Percentiles rank a stretch among this genome's conserved stretches.
Conservation (phyloP, 1,140 invertebrate species). For the Microplitis demolitor region DNA sequence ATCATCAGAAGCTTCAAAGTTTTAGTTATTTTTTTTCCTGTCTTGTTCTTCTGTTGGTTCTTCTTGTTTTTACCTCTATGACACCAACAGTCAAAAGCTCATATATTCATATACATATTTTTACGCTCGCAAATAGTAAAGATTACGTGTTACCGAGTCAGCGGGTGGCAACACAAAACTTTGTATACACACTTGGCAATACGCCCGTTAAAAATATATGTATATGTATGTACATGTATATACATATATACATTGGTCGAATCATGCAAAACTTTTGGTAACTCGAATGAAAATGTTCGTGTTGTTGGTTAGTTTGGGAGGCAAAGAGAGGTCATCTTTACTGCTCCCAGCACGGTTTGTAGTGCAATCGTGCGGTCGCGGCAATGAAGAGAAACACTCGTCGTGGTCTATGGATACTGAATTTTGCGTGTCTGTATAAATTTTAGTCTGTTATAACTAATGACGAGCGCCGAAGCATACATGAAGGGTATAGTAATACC, state of each 20-base stretch:
- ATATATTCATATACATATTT: constrained; percentile 14
- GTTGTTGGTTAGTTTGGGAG: constrained; percentile 18
- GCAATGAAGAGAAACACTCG: constrained; percentile 16
- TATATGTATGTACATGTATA: background rate
- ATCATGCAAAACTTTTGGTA: constrained; percentile 14
- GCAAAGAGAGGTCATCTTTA: background rate
- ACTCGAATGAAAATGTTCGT: constrained; percentile 7
- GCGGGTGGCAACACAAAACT: background rate
- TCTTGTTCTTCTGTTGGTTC: too few relatives aligned
- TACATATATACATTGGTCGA: background rate
- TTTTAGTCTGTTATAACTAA: constrained; percentile 4
- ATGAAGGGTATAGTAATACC: background rate
- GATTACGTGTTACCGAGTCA: constrained; percentile 1
- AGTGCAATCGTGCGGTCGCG: too few relatives aligned
- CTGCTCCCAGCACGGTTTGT: background rate
- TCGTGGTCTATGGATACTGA: constrained; percentile 9
- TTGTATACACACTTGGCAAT: background rate
- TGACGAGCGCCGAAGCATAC: constrained; percentile 13
- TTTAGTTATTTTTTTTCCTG: too few relatives aligned
- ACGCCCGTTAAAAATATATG: background rate
- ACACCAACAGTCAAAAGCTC: background rate
- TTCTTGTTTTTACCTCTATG: background rate
- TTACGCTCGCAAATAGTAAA: background rate
- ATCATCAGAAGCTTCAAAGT: too few relatives aligned
- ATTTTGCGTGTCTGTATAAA: background rate